Conservation (phyloP, 1,140 invertebrate species). For the Lepidotrigona ventralis region DNA sequence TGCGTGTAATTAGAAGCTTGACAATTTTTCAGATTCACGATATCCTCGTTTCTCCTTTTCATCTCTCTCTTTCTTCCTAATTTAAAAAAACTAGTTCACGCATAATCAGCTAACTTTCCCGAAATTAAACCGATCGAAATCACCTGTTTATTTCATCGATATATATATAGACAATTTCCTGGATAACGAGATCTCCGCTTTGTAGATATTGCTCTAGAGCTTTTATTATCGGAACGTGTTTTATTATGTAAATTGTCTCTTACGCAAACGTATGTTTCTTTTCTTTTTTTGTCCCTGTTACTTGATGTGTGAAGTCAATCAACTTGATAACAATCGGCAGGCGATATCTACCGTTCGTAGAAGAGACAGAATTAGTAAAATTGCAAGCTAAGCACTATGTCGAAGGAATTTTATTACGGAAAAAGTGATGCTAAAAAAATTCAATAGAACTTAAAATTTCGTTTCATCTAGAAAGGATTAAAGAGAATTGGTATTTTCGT, state of each 20-base stretch:
- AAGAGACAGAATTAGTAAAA: too few relatives aligned
- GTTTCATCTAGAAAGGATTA: too few relatives aligned
- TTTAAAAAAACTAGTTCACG: constrained; percentile 8
- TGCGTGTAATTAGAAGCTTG: constrained; percentile 22
- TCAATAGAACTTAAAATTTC: too few relatives aligned
- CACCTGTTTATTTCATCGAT: not conserved
- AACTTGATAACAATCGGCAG: too few relatives aligned
- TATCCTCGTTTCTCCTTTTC: not conserved
- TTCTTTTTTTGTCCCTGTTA: not conserved
- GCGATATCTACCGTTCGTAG: too few relatives aligned
- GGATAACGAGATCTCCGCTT: not conserved
- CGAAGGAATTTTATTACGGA: too few relatives aligned
- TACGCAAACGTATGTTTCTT: not conserved
- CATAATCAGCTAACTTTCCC: not conserved
- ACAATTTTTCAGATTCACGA: constrained; percentile 4
- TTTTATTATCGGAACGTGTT: not conserved
- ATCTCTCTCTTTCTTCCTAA: too few relatives aligned
- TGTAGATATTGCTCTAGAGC: not conserved
- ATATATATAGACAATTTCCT: not conserved
- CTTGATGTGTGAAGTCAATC: not conserved
- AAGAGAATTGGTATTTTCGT: too few relatives aligned
- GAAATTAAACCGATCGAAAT: not conserved
- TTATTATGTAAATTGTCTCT: not conserved
- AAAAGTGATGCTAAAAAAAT: too few relatives aligned
- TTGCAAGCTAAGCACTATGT: too few relatives aligned